Base-by-base conservation (phyloP, 2,888 invertebrate genomes). In the Drosophila meridiana region DNA sequence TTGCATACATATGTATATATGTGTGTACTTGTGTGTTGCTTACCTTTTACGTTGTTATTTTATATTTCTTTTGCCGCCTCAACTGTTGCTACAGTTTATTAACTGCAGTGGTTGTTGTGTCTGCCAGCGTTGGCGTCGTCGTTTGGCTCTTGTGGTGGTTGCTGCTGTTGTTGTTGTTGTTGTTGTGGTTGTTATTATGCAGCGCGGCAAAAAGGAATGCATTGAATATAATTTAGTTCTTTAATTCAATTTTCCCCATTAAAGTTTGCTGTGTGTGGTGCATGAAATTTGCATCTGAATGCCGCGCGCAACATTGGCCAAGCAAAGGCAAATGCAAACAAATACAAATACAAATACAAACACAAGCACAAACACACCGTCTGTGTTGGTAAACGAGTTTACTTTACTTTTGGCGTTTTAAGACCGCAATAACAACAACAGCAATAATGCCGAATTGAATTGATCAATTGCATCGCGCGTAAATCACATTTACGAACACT, bases 341-440 rank as follows among this genome's bases (percentile, higher is more conserved):
- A 38, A 13, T 30, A 38, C 68, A 61, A 61, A 60, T 28, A n/a
- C 61, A 62, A 76, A 80, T 61, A 57, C 80, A 80, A 80, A 71
- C 72, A 67, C 50, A 73, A 57, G 64, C 76, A 76, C 56, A 42
- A 42, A 65, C 52, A 36, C 36, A 58, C 52, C 60, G 63, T 55
- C 28, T 45, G 76, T 76, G 76, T 73, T 81, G 73, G 68, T 81
- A 79, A 79, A 79, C 79, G 79, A 82, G 82, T 79, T 78, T 78
- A 72, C 58, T 69, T 68, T 57, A 48, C 34, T 65, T 66, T 48
- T 66, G 43, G 48, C 61, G 64, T 80, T 66, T 58, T 60, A 64
- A 73, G 73, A 78, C 78, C 82, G 69, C 82, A 73, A 69, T 67
- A 78, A 78, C 66, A 78, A 73, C 73, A 78, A 78, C 66, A 78